A percentile compares a stretch with the other conserved stretches of the same genome.
These are phyloP conservation scores for Galaxias olidus DNA, from an alignment of 2,797 vertebrate genomes.

Conservation along the genomic window DNA sequence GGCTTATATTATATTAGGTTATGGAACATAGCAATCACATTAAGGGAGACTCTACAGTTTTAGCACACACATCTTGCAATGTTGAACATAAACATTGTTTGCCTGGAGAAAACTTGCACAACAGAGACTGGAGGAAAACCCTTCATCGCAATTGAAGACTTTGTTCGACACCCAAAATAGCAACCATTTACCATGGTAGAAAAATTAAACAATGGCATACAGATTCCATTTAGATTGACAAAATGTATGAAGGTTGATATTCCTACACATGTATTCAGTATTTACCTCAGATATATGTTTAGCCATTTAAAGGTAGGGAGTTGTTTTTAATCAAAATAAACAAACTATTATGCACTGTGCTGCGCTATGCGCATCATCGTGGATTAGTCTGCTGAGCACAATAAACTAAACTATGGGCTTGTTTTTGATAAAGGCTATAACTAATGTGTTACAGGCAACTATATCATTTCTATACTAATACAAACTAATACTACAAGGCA, in stretches of 20 bases:
- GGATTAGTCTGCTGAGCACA: no score
- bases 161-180: conserved; percentile 4
- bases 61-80: not conserved
- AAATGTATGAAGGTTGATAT: not conserved
- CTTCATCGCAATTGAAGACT: not conserved
- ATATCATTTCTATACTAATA: not conserved
- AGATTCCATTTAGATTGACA: not conserved
- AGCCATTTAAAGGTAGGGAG: no score
- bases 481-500: not conserved
- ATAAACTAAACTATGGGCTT: no score
- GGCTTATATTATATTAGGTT: not conserved
- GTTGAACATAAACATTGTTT: conserved; percentile 4
- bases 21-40: not conserved
- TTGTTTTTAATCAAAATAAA: no score
- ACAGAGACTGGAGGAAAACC: no score
- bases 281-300: no score
- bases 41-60: not conserved
- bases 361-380: no score
- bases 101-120: not conserved
- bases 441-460: no score
- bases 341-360: no score
- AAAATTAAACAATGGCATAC: not conserved
- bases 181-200: conserved; percentile 10
- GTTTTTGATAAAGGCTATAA: no score
- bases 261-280: no score